These are phyloP conservation scores for Danio choprae DNA, from an alignment of 2,797 vertebrate species.

Conservation along the genomic window DNA sequence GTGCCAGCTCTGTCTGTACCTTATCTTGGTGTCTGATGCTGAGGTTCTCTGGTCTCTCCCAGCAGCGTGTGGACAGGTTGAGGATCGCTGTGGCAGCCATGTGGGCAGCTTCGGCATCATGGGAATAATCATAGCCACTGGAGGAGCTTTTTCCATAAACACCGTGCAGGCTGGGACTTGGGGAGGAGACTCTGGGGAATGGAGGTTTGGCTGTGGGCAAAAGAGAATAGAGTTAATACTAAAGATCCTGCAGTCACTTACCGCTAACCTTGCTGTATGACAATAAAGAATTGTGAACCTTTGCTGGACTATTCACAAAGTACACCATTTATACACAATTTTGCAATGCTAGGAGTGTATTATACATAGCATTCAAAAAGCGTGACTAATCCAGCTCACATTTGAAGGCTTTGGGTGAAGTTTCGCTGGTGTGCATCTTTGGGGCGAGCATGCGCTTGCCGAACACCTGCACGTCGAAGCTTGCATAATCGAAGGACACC, in stretches of 20 bases:
- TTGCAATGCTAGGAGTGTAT: conserved; percentile 3
- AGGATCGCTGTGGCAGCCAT: conserved; percentile 98
- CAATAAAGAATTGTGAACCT: conserved; percentile 15
- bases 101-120: conserved; percentile 95
- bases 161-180: conserved; percentile 84
- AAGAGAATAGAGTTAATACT: conserved; percentile 45
- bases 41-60: conserved; percentile 98
- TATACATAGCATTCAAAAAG: conserved; percentile 20
- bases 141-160: conserved; percentile 83
- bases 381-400: conserved; percentile 79
- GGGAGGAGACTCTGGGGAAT: conserved; percentile 87
- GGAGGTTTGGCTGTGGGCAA: conserved; percentile 76
- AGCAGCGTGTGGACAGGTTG: conserved; percentile 97
- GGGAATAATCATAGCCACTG: conserved; percentile 91
- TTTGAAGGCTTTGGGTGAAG: conserved; percentile 99
- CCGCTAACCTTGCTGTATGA: not conserved
- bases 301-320: not conserved
- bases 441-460: conserved; percentile 97
- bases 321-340: conserved; percentile 8
- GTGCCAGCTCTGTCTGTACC: conserved; percentile 23
- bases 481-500: conserved; percentile 99
- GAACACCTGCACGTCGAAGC: conserved; percentile 98
- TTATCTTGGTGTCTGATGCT: conserved; percentile 88
- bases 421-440: conserved; percentile 98
- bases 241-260: not conserved